Evolutionary conservation across 2,797 vertebrate genomes (phyloP).

Genomic region (Neopelma chrysocephalum): DNA sequence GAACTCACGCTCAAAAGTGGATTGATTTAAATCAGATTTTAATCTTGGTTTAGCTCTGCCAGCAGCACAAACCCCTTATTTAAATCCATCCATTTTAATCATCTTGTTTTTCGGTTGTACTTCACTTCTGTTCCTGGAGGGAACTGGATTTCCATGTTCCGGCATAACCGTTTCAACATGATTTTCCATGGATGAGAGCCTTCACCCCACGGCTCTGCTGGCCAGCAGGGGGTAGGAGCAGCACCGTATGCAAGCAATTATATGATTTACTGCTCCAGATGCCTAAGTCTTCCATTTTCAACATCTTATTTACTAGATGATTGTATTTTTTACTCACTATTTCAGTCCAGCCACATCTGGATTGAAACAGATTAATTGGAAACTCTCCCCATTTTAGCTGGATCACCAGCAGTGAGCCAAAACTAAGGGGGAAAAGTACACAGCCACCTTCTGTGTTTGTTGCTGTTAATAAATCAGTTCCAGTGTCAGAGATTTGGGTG

Average conservation of each 20-base stretch:
- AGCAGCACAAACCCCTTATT: background rate
- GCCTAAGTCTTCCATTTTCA: background rate
- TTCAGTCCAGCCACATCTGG: background rate
- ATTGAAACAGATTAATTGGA: background rate
- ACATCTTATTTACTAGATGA: background rate
- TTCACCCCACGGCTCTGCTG: background rate
- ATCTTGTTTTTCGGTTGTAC: background rate
- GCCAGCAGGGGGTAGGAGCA: background rate
- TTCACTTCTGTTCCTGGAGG: background rate
- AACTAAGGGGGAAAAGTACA: background rate
- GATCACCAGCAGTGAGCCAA: background rate
- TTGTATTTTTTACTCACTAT: background rate
- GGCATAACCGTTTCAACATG: background rate
- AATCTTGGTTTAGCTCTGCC: background rate
- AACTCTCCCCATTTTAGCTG: background rate
- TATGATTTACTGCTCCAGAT: background rate
- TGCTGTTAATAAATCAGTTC: background rate
- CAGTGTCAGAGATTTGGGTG: background rate
- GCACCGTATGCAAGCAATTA: background rate
- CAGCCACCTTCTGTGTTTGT: background rate
- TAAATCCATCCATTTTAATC: background rate
- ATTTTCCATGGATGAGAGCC: background rate
- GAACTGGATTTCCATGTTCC: background rate
- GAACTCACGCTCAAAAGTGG: background rate
- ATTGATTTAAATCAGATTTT: background rate